phyloP scores from a whole-genome alignment of 37 sponge, comb jelly and placozoan species.

The Beroe ovata region DNA sequence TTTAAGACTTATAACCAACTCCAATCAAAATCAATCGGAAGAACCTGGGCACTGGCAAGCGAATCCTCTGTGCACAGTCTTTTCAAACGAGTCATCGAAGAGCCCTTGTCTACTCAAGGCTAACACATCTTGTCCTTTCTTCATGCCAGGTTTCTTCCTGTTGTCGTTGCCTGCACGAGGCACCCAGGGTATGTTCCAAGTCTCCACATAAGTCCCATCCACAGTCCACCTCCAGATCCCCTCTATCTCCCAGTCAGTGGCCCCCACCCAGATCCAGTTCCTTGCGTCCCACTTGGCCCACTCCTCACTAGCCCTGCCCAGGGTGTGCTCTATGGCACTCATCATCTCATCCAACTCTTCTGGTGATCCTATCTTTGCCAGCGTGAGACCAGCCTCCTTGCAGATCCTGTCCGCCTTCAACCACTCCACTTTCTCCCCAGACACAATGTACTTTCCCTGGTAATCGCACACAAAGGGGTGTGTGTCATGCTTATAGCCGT shows the following conservation, averaged over 20 bases:
- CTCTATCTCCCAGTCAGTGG: not conserved
- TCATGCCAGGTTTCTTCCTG: not conserved
- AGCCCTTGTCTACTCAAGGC: not conserved
- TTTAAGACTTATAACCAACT: no score
- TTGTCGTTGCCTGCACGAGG: not conserved
- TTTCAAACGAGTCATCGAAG: conserved; percentile 7
- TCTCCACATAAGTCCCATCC: not conserved
- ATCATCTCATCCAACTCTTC: not conserved
- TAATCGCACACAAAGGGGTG: conserved; percentile 60
- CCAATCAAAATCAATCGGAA: no score
- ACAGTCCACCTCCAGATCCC: conserved; percentile 22
- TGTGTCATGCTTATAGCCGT: not conserved
- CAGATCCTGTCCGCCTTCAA: not conserved
- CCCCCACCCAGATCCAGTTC: conserved; percentile 56
- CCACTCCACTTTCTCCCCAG: not conserved
- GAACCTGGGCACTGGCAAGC: conserved; percentile 60
- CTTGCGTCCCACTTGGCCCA: not conserved
- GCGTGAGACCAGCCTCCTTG: not conserved
- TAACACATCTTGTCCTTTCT: not conserved
- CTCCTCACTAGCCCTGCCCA: not conserved
- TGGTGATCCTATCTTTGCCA: not conserved
- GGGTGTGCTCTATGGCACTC: not conserved
- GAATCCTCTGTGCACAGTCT: not conserved
- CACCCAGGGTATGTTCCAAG: conserved; percentile 3
- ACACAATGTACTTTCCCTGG: conserved; percentile 39